Evolutionary conservation across 2,113 vertebrate genomes (phyloP).

Genomic region (Sterna hirundo): DNA sequence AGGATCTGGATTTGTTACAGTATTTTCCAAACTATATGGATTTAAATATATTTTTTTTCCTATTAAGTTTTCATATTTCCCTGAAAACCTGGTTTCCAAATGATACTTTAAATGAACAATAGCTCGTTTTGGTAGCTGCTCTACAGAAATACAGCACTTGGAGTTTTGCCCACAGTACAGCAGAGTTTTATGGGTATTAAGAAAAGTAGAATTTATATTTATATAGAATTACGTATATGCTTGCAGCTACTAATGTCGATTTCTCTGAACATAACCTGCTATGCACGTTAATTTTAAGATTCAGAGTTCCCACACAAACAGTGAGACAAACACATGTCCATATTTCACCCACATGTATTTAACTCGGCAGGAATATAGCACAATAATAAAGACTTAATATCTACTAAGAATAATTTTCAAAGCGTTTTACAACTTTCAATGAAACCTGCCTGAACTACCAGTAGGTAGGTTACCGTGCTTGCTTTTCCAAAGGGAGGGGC

Average conservation of each 20-base stretch:
- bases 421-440: not conserved
- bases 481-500: not conserved
- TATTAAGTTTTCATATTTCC: not conserved
- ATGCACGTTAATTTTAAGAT: not conserved
- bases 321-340: not conserved
- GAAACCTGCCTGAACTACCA: not conserved
- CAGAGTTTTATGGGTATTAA: not conserved
- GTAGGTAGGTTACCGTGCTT: not conserved
- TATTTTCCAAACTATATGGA: not conserved
- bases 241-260: not conserved
- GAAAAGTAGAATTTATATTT: not conserved
- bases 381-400: not conserved
- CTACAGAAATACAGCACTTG: not conserved
- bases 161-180: not conserved
- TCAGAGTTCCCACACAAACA: not conserved
- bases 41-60: not conserved
- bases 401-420: not conserved
- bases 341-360: not conserved
- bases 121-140: not conserved
- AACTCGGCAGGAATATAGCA: not conserved
- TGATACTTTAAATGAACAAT: not conserved
- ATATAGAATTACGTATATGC: not conserved
- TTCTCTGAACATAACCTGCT: not conserved
- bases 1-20: not conserved
- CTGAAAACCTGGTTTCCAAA: not conserved